These are phyloP conservation scores for Amblyopsis rosae DNA, from an alignment of 2,113 vertebrate species.

Conservation along the genomic window DNA sequence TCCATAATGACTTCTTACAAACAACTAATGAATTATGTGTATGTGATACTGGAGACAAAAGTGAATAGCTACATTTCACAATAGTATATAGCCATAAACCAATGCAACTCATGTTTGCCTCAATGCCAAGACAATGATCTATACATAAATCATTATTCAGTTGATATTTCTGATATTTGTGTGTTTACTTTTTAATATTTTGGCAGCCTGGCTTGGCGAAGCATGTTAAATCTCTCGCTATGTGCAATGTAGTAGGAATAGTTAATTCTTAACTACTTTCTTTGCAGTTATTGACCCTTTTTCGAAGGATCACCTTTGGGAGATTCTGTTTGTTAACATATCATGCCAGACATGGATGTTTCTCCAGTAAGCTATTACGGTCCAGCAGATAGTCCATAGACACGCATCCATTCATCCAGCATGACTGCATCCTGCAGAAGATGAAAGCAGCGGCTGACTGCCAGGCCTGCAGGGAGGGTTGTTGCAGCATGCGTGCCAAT, in stretches of 20 bases:
- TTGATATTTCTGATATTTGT: constrained; percentile 41
- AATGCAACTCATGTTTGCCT: constrained; percentile 56
- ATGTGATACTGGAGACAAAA: constrained; percentile 47
- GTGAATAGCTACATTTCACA: constrained; percentile 67
- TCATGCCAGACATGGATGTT: constrained; percentile 51
- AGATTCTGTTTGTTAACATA: not conserved
- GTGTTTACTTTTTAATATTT: no score
- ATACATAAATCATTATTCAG: constrained; percentile 52
- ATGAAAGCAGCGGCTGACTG: constrained; percentile 52
- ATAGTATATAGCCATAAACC: constrained; percentile 40
- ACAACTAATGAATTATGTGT: constrained; percentile 55
- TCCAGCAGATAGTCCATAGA: constrained; percentile 44
- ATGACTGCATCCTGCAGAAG: constrained; percentile 45
- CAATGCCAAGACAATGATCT: constrained; percentile 41
- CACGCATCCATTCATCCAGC: constrained; percentile 54
- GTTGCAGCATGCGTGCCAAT: constrained; percentile 43
- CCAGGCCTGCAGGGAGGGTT: constrained; percentile 50
- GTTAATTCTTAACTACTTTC: no score
- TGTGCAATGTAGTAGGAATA: no score
- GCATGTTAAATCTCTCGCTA: no score
- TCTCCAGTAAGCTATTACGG: constrained; percentile 48
- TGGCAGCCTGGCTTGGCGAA: no score
- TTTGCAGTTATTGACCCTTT: no score
- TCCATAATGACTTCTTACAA: constrained; percentile 48
- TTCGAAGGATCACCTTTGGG: no score